Base-by-base conservation (phyloP, 2,888 invertebrate genomes). In the Mythimna vitellina region DNA sequence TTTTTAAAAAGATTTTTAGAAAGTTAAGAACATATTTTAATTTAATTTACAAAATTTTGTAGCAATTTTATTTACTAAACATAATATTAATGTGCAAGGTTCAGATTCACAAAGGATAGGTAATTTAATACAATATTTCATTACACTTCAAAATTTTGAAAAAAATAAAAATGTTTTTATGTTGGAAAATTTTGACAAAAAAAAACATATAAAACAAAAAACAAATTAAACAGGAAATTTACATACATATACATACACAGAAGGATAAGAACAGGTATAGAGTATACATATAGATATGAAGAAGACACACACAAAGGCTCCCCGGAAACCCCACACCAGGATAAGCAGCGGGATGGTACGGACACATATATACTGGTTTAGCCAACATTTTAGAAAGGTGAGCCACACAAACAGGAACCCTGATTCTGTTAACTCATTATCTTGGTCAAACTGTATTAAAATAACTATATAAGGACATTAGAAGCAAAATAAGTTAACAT, bases 351-450 rank as follows among this genome's bases (percentile, higher is more conserved):
- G 80, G 70, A 66, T 73, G 73, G 71, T 70, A 85, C 63, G 80
- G 77, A 84, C 82, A 84, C 80, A 84, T 66, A 82, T 63, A 72
- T 32, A 80, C 68, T 77, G 76, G 82, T 84, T 84, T 68, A 83
- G 86, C 81, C 85, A 89, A 87, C 61, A 86, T 72, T 87, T 87
- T 84, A 92, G 92, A 93, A 93, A 93, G 92, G 92, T 92, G 92
- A 93, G 91, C 91, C 90, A 92, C 90, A 90, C 87, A 89, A 88
- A 88, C 86, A 89, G 73, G 86, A 80, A 67, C 73, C 70, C 71
- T 78, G 86, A 85, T 87, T 85, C 85, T 87, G 86, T 58, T 81
- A 79, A 83, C 75, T 79, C 14, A n/a, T 42, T 65, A n/a, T 76
- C 20, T 65, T 53, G 61, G 71, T 76, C 63, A 68, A 70, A 80